phyloP scores from a whole-genome alignment of 2,888 invertebrate species.

The Alloplasta piceator region DNA sequence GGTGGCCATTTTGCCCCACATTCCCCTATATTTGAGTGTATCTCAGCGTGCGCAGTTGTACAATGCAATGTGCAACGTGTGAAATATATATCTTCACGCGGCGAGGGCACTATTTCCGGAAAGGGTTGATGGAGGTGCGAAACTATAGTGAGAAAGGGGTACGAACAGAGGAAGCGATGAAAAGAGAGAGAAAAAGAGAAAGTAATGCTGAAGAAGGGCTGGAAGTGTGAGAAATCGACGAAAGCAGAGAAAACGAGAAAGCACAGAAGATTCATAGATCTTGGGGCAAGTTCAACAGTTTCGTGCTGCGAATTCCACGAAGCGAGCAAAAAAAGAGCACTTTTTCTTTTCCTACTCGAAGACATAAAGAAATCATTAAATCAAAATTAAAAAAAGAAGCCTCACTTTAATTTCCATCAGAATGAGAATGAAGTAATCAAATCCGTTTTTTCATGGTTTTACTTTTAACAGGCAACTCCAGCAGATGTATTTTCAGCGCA shows the following conservation, averaged over 20 bases:
- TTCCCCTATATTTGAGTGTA: no score
- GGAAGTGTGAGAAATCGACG: neutral
- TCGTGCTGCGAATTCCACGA: no score
- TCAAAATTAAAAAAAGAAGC: no score
- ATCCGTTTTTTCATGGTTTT: no score
- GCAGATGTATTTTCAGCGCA: no score
- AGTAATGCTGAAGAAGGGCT: conserved; percentile 18
- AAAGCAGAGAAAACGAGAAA: neutral
- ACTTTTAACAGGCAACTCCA: no score
- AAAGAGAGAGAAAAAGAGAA: neutral
- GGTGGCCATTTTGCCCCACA: neutral
- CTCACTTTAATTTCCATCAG: no score
- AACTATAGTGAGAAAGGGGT: neutral
- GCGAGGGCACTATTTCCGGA: conserved; percentile 10
- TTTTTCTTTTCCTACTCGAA: no score
- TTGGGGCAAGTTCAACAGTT: no score
- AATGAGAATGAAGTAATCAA: no score
- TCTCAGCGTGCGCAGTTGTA: neutral
- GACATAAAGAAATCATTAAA: no score
- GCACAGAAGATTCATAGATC: neutral
- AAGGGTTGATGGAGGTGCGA: conserved; percentile 13
- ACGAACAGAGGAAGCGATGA: neutral
- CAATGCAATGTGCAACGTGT: neutral
- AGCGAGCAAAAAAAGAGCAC: no score
- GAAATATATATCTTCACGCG: neutral